Conservation (phyloP, 2,113 vertebrate genomes). For the Sinocyclocheilus maitianheensis region DNA sequence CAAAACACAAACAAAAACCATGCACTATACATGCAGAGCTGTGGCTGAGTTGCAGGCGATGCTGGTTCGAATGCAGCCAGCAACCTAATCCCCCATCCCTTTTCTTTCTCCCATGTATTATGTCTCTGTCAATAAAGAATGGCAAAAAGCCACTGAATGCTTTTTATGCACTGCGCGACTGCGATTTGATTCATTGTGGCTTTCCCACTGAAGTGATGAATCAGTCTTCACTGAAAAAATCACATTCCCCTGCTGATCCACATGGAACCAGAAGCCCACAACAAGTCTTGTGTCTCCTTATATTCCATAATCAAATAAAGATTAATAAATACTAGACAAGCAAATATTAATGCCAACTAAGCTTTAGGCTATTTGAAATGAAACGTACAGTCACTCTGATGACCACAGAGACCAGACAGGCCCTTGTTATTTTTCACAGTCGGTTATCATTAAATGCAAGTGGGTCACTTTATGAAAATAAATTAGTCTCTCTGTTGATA, state of each 20-base stretch:
- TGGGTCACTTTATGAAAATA: conserved; percentile 54
- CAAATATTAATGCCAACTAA: not conserved
- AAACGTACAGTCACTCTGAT: conserved; percentile 18
- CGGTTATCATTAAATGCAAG: conserved; percentile 47
- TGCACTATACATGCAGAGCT: not conserved
- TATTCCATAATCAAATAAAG: conserved; percentile 24
- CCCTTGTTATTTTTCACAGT: conserved; percentile 45
- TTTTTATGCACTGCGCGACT: not conserved
- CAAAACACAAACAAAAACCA: not conserved
- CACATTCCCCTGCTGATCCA: conserved; percentile 21
- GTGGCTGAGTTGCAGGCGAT: not conserved
- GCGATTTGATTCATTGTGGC: conserved; percentile 17
- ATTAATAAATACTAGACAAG: conserved; percentile 18
- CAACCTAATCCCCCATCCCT: not conserved
- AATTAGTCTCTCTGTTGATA: conserved; percentile 52
- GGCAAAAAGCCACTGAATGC: not conserved
- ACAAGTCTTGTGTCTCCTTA: conserved; percentile 5
- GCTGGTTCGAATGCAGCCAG: not conserved
- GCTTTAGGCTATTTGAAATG: conserved; percentile 13
- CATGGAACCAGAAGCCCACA: conserved; percentile 7
- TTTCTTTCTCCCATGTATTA: not conserved
- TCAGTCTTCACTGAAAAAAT: conserved; percentile 21
- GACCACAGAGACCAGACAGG: conserved; percentile 31
- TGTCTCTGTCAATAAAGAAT: not conserved
- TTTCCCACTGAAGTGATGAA: conserved; percentile 15